Conservation (phyloP, 2,888 invertebrate species). For the Drosophila lutescens region DNA sequence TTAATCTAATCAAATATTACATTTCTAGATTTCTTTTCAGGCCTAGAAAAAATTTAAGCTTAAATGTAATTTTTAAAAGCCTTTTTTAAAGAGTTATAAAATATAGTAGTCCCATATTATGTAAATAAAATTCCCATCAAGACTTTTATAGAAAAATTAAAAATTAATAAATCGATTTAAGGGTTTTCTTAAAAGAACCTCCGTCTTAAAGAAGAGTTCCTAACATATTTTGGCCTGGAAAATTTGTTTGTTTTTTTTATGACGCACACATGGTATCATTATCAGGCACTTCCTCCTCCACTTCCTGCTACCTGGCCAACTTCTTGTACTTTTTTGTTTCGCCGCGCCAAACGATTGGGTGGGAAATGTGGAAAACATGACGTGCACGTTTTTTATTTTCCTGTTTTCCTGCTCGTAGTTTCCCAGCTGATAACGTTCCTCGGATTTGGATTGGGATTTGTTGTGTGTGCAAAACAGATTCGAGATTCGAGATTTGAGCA, state of each 20-base stretch:
- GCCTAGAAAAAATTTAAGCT: too few relatives aligned
- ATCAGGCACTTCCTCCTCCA: background rate
- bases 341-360: slow-evolving; percentile 9
- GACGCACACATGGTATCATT: slow-evolving; percentile 18
- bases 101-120: too few relatives aligned
- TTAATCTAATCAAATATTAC: too few relatives aligned
- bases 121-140: too few relatives aligned
- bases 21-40: too few relatives aligned
- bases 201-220: too few relatives aligned
- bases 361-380: slow-evolving; percentile 32
- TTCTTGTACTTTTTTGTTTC: slow-evolving; percentile 1
- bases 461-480: slow-evolving; percentile 29
- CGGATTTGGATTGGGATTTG: background rate
- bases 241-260: background rate
- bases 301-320: slow-evolving; percentile 6
- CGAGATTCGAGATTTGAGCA: background rate
- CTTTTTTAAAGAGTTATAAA: too few relatives aligned
- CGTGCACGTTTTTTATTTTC: slow-evolving; percentile 38
- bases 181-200: background rate
- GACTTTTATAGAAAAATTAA: too few relatives aligned
- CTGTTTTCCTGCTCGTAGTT: slow-evolving; percentile 33
- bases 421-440: slow-evolving; percentile 33
- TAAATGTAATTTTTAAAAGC: too few relatives aligned
- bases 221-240: background rate
- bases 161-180: too few relatives aligned